These are phyloP conservation scores for Lepus oiostolus DNA, from an alignment of 2,797 vertebrate species.

Conservation along the genomic window DNA sequence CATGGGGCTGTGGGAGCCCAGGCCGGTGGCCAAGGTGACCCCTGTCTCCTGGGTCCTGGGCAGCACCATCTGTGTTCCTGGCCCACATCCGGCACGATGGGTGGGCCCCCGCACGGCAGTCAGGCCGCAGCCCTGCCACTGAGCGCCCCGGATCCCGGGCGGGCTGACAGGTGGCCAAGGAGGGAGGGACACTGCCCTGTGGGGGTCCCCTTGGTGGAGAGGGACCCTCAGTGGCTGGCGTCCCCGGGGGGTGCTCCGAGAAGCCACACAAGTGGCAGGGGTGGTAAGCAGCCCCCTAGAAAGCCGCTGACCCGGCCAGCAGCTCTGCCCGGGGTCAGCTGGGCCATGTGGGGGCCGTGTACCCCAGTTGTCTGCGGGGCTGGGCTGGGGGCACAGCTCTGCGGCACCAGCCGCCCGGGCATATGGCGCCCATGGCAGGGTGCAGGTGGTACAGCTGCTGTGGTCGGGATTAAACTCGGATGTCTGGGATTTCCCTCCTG, in stretches of 20 bases:
- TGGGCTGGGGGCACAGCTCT: rapidly evolving
- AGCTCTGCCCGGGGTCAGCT: rapidly evolving
- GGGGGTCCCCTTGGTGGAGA: background rate
- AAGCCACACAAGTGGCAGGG: conserved; percentile 6
- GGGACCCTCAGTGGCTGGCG: background rate
- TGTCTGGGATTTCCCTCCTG: background rate
- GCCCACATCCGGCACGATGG: background rate
- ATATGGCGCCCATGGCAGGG: conserved; percentile 25
- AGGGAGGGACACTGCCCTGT: rapidly evolving
- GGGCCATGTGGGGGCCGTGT: background rate
- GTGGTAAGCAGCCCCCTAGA: background rate
- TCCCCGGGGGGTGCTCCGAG: background rate
- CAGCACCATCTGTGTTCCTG: no score
- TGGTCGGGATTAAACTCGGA: conserved; percentile 71
- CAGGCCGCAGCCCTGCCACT: background rate
- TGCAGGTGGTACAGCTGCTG: conserved; percentile 39
- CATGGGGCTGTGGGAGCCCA: no score
- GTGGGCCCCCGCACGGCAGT: background rate
- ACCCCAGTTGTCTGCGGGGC: background rate
- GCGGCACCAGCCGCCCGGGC: background rate
- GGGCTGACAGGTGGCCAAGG: background rate
- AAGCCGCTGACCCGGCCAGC: no score
- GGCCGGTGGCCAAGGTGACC: background rate
- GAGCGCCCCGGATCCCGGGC: background rate
- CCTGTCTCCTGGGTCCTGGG: background rate